Percentiles rank a stretch among this genome's conserved stretches.
Conservation (phyloP, 30 jellyfish, hydroid and myxozoan genomes). For the Aurelia coerulea region DNA sequence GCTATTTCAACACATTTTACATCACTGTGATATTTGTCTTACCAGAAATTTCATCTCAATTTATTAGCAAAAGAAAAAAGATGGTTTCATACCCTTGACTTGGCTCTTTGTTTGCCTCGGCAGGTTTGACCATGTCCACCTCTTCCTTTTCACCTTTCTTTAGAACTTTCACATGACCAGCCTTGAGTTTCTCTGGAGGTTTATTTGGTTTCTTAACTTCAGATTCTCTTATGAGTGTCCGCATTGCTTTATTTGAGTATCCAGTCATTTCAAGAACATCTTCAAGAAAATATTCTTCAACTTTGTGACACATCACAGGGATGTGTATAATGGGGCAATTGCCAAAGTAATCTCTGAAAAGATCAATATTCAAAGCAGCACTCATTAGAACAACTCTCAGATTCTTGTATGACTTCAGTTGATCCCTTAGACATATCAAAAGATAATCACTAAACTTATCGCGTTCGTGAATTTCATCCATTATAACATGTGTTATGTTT, state of each 20-base stretch:
- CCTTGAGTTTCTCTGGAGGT: conserved; percentile 22
- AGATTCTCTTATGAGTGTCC: conserved; percentile 14
- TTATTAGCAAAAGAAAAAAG: no score
- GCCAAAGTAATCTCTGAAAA: conserved; percentile 75
- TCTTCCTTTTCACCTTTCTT: conserved; percentile 40
- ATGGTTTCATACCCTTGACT: no score
- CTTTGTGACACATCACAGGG: conserved; percentile 65
- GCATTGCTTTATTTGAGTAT: conserved; percentile 68
- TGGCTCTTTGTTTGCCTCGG: background rate
- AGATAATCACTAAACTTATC: conserved; percentile 74
- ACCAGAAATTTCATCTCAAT: no score
- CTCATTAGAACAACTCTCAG: conserved; percentile 75
- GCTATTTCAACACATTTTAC: no score
- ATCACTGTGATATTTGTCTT: no score
- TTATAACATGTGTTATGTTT: conserved; percentile 73
- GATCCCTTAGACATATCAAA: conserved; percentile 74
- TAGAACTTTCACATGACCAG: conserved; percentile 44
- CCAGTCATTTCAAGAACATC: conserved; percentile 69
- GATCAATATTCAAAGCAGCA: conserved; percentile 71
- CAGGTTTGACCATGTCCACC: background rate
- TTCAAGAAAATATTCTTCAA: conserved; percentile 72
- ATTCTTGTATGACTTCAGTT: conserved; percentile 64
- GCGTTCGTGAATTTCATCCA: conserved; percentile 85
- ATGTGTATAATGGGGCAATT: conserved; percentile 66
- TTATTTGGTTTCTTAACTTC: conserved; percentile 6